phyloP scores from a whole-genome alignment of 2,797 vertebrate species.

The Danio jaintianensis region DNA sequence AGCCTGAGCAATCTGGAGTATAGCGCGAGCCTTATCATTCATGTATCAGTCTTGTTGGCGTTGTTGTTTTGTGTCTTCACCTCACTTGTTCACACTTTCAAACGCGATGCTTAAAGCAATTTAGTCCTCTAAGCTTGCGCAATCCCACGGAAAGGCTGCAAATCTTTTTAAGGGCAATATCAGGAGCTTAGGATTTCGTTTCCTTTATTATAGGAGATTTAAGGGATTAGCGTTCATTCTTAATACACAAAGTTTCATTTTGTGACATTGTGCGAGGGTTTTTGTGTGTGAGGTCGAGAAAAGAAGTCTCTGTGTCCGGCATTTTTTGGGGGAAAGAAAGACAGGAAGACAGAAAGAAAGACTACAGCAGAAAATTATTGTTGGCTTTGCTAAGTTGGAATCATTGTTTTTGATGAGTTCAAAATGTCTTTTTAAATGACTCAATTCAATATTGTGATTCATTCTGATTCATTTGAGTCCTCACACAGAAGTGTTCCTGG shows the following conservation, averaged over 20 bases:
- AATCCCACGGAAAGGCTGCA: constrained; percentile 78
- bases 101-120: constrained; percentile 67
- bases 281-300: constrained; percentile 51
- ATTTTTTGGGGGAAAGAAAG: neutral
- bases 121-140: constrained; percentile 77
- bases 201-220: constrained; percentile 80
- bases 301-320: constrained; percentile 17
- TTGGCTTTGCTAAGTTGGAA: too few species aligned
- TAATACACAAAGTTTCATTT: constrained; percentile 76
- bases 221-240: constrained; percentile 77
- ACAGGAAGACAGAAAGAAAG: too few species aligned
- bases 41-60: constrained; percentile 59
- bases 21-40: constrained; percentile 67
- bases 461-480: too few species aligned
- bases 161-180: constrained; percentile 80
- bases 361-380: too few species aligned
- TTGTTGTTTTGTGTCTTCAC: constrained; percentile 11
- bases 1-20: constrained; percentile 72
- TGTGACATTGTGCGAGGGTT: constrained; percentile 71
- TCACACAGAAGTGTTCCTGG: too few species aligned
- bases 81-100: constrained; percentile 1
- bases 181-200: constrained; percentile 78
- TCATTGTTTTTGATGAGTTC: too few species aligned
- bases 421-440: too few species aligned
- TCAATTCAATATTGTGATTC: too few species aligned